These are phyloP conservation scores for Uloborus plumipes DNA, from an alignment of 2,888 invertebrate species.

Conservation along the genomic window DNA sequence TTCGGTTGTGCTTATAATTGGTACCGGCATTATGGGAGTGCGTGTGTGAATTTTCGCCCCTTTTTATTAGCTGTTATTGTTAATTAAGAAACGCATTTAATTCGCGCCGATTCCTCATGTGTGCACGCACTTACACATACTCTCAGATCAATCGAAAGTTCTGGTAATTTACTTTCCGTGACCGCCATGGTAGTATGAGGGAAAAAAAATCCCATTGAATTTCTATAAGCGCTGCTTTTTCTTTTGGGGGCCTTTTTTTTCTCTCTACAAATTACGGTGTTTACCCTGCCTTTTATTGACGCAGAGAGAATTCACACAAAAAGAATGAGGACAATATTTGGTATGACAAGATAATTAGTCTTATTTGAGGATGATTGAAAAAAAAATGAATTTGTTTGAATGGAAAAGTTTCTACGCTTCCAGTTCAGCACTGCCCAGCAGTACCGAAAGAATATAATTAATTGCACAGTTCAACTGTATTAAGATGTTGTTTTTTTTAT, in stretches of 20 bases:
- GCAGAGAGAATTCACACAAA: conserved; percentile 62
- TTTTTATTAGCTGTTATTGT: conserved; percentile 65
- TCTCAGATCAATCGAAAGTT: conserved; percentile 63
- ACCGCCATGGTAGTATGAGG: conserved; percentile 21
- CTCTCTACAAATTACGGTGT: conserved; percentile 61
- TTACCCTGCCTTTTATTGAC: conserved; percentile 64
- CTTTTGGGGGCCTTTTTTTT: conserved; percentile 38
- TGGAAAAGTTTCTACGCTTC: conserved; percentile 55
- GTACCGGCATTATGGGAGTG: conserved; percentile 33
- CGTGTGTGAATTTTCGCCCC: conserved; percentile 34
- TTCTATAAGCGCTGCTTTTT: conserved; percentile 63
- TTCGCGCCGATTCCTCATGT: conserved; percentile 40
- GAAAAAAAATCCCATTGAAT: conserved; percentile 51
- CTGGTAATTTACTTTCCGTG: conserved; percentile 60
- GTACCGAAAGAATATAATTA: conserved; percentile 60
- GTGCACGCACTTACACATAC: conserved; percentile 27
- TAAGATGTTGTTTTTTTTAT: conserved; percentile 51
- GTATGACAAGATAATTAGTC: conserved; percentile 65
- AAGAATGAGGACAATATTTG: conserved; percentile 64
- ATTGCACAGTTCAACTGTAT: conserved; percentile 64
- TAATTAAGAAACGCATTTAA: conserved; percentile 64
- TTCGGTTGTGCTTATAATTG: conserved; percentile 37
- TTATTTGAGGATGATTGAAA: conserved; percentile 63
- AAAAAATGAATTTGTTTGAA: conserved; percentile 64
- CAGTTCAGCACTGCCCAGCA: conserved; percentile 48